These are phyloP conservation scores for Corella eumyota DNA, from an alignment of 23 tunicate species.

Conservation along the genomic window DNA sequence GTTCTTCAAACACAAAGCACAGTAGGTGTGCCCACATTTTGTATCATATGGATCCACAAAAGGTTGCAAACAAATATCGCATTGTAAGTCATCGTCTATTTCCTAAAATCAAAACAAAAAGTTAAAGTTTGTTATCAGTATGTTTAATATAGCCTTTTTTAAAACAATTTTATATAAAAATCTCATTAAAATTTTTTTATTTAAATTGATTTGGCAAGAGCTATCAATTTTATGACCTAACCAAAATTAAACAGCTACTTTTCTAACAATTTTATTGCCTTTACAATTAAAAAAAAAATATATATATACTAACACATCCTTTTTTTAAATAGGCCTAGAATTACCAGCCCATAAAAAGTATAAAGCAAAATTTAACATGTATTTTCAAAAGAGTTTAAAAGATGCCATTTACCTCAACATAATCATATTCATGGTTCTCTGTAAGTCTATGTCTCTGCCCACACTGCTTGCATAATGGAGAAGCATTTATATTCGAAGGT, in stretches of 20 bases:
- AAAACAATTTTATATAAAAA: too few species aligned
- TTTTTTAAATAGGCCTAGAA: too few species aligned
- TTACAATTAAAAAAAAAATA: too few species aligned
- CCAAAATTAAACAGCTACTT: too few species aligned
- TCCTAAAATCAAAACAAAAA: constrained; percentile 39
- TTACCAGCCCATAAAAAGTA: background rate
- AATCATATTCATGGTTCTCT: constrained; percentile 90
- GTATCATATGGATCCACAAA: constrained; percentile 85
- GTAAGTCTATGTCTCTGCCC: constrained; percentile 54
- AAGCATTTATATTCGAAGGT: constrained; percentile 16
- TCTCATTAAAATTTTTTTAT: too few species aligned
- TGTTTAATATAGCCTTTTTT: too few species aligned
- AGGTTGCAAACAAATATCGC: constrained; percentile 92
- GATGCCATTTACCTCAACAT: constrained; percentile 44
- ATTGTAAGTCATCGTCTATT: constrained; percentile 82
- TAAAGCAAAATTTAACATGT: background rate
- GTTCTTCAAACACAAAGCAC: constrained; percentile 55
- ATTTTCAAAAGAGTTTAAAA: too few species aligned
- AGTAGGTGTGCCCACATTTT: constrained; percentile 80
- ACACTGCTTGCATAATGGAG: constrained; percentile 64
- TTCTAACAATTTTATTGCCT: too few species aligned
- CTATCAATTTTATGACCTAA: too few species aligned
- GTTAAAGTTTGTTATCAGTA: too few species aligned
- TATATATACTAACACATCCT: too few species aligned
- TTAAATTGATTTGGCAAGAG: too few species aligned